These are phyloP conservation scores for Platysteira castanea DNA, from an alignment of 2,113 vertebrate genomes.

Conservation along the genomic window DNA sequence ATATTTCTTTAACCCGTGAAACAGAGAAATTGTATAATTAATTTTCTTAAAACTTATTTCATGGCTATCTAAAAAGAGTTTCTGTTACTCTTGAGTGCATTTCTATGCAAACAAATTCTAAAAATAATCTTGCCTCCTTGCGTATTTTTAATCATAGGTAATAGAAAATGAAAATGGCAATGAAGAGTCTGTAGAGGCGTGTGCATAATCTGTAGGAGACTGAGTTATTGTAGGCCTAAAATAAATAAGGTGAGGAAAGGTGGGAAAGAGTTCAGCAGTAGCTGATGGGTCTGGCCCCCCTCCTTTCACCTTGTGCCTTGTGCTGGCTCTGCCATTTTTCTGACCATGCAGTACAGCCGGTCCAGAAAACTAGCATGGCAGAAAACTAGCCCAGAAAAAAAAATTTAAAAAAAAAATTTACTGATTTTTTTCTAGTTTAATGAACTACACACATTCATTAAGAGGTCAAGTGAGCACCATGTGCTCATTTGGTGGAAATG, in stretches of 20 bases:
- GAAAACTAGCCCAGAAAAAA: background rate
- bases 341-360: fast-evolving
- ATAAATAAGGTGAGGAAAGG: background rate
- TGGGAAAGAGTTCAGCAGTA: background rate
- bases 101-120: background rate
- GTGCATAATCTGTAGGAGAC: background rate
- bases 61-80: background rate
- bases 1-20: background rate
- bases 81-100: background rate
- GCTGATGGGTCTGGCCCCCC: background rate
- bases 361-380: background rate
- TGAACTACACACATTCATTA: background rate
- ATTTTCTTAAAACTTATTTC: background rate
- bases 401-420: fast-evolving
- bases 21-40: background rate
- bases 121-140: background rate
- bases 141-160: background rate
- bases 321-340: background rate
- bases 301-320: background rate
- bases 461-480: background rate
- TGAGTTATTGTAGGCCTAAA: background rate
- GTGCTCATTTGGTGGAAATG: background rate
- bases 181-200: background rate
- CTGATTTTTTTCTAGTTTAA: background rate
- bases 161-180: background rate